Base-by-base conservation (phyloP, 2,113 vertebrate genomes). In the Candoia aspera region DNA sequence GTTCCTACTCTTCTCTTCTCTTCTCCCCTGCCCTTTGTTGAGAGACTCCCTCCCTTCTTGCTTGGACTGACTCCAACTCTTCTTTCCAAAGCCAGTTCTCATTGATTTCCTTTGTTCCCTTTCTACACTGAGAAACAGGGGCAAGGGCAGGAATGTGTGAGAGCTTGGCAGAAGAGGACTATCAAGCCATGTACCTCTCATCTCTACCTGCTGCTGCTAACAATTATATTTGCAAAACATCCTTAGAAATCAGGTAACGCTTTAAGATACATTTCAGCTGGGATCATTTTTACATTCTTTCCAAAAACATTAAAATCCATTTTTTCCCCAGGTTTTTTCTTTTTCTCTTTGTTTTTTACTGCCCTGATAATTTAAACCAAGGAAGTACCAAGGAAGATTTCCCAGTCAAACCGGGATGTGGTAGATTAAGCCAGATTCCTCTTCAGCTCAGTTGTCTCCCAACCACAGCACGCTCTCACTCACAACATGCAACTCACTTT, bases 401-500 rank as follows among this genome's bases (percentile, higher is more conserved):
- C 17, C 46, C 46, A n/a, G 10, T 55, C 21, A 83, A 33, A 59
- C 2, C 55, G 24, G 11, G 23, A 84, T n/a, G 42, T 49, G 24
- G 58, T 8, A 62, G 12, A 54, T 11, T 24, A 92, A 88, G 26
- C 21, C 24, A 15, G 54, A 26, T 54, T 62, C 33, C 21, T 89
- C 57, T 55, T 29, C 62, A 8, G 3, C 11, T 84, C 90, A 42
- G 53, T 3, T 8, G 11, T 15, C 53, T 17, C 29, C n/a, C 11
- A 12, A 26, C 42, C 55, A 21, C 0, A 8, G 49, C 55, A 21
- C 21, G 1, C 46, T 84, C 68, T 42, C 37, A 9, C 4, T 24
- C 11, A 54, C 58, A 53, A 46, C 1, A 6, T 8, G 84, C 42
- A 12, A 96, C 98, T 98, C 96, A 99, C 99, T 99, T 96, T 99